Conservation (phyloP, 2,113 vertebrate genomes). For the Bos javanicus region DNA sequence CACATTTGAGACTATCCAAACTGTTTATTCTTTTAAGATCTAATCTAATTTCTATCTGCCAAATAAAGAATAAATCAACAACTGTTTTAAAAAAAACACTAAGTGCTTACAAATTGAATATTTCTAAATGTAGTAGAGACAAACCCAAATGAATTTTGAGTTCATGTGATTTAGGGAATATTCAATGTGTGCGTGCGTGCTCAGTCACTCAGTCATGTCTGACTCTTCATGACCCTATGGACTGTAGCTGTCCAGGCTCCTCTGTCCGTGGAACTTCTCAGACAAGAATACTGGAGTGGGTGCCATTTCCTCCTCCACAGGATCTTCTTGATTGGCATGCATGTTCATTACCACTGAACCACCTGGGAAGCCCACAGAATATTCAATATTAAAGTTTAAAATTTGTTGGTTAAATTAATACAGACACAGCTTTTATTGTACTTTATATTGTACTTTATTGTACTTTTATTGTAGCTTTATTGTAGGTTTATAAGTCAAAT, state of each 20-base stretch:
- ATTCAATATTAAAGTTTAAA: background rate
- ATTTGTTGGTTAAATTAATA: background rate
- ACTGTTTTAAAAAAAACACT: background rate
- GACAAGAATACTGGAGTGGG: background rate
- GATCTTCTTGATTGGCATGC: background rate
- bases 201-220: background rate
- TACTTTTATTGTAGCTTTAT: too few relatives aligned
- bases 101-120: background rate
- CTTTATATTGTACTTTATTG: too few relatives aligned
- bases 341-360: background rate
- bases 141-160: background rate
- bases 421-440: background rate
- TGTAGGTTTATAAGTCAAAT: background rate
- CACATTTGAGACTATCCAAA: background rate
- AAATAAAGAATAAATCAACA: conserved; percentile 36
- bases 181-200: background rate
- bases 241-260: background rate
- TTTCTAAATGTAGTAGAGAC: background rate
- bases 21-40: conserved; percentile 32
- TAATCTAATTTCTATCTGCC: conserved; percentile 36
- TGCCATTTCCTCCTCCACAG: background rate
- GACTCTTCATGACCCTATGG: background rate
- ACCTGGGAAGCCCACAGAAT: background rate
- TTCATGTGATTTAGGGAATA: background rate
- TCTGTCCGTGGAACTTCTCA: background rate